Base-by-base conservation (phyloP, 1,140 invertebrate species). In the Sitobion miscanthi region DNA sequence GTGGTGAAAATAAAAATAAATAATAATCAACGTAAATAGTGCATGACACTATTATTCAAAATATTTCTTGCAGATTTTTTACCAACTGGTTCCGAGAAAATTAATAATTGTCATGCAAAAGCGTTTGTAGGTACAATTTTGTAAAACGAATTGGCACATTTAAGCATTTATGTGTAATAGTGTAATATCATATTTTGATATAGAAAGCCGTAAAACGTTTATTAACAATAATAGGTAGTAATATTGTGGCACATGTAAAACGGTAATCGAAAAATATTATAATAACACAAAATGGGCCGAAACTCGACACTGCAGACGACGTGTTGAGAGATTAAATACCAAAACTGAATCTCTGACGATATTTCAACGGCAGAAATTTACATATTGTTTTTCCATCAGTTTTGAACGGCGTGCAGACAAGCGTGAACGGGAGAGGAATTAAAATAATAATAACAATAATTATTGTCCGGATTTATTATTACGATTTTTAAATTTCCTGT, bases 371-470 rank as follows among this genome's bases (percentile, higher is more conserved):
- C 35, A 4, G 9, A 89, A n/a, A 89, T 89, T 89, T 54, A 89
- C 87, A 89, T 89, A 77, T 17, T 77, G 54, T 89, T 89, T 89
- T 89, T 89, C 87, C 49, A 54, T 89, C 87, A 54, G 20, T 89
- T 11, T 20, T 54, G 20, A 54, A 54, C 52, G 49, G 20, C 52
- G 20, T 4, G 52, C 47, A 25, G 47, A 54, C 47, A 77, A 77
- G 30, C 87, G 87, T 35, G 87, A 89, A 89, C 87, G 47, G 85
- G 85, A 47, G 25, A 87, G 87, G 35, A 89, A 89, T 54, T 54
- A 54, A 89, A 89, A 89, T 89, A 52, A 89, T 89, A 89, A 89
- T 54, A 77, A 91, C 52, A 49, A 91, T 91, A 47, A 91, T 82
- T 91, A 82, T 82, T 82, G 57, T 82, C 52, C 45, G 45, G 69